Evolutionary conservation across 2,797 vertebrate species (phyloP).

Genomic region (Psittacula derbiana): DNA sequence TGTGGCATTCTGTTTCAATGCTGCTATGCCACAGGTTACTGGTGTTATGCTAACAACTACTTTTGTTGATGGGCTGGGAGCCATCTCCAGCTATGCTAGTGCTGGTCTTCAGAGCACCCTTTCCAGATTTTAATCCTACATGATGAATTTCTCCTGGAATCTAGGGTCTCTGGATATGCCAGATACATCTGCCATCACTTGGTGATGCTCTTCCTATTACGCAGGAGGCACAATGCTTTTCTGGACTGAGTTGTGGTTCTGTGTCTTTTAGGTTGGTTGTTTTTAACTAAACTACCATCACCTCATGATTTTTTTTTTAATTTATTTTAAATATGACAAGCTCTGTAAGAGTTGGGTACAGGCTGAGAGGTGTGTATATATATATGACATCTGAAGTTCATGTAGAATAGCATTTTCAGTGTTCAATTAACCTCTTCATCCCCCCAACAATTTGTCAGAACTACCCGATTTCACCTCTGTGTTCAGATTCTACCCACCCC

Average conservation of each 20-base stretch:
- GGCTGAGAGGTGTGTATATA: background rate
- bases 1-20: background rate
- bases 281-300: background rate
- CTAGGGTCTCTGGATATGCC: background rate
- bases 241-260: background rate
- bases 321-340: background rate
- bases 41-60: background rate
- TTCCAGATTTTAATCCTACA: background rate
- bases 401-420: background rate
- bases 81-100: background rate
- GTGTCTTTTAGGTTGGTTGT: background rate
- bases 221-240: background rate
- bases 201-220: background rate
- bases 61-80: background rate
- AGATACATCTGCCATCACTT: background rate
- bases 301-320: background rate
- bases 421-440: background rate
- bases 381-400: background rate
- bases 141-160: background rate
- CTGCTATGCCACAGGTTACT: background rate
- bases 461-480: background rate
- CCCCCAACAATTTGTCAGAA: background rate
- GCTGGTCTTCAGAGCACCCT: background rate
- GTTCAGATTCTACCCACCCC: background rate
- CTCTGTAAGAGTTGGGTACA: background rate